A percentile compares a stretch with the other conserved stretches of the same genome.
Evolutionary conservation across 2,888 invertebrate genomes (phyloP).

Genomic region (Eupithecia subfuscata): DNA sequence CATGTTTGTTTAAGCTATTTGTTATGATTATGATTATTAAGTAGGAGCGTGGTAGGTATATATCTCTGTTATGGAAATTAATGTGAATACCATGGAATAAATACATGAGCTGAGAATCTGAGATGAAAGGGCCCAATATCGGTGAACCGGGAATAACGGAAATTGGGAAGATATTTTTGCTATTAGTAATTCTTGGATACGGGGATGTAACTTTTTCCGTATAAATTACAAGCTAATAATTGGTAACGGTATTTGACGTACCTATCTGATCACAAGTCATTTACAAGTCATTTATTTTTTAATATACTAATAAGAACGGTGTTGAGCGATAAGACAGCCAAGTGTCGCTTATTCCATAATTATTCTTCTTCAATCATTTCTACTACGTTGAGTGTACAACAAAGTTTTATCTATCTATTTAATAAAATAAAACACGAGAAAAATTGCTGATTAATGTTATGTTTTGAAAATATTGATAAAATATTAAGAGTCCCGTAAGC

Average conservation of each 20-base stretch:
- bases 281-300: too few species aligned
- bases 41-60: background rate
- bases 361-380: too few species aligned
- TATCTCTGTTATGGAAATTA: conserved; percentile 24
- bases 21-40: conserved; percentile 5
- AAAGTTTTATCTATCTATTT: too few species aligned
- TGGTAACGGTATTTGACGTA: background rate
- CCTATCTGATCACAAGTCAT: background rate
- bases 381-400: too few species aligned
- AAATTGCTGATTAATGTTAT: background rate
- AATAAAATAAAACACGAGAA: background rate
- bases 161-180: background rate
- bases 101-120: conserved; percentile 25
- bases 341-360: too few species aligned
- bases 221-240: background rate
- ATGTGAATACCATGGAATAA: conserved; percentile 19
- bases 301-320: too few species aligned
- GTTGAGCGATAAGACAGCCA: too few species aligned
- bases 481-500: background rate
- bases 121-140: conserved; percentile 8
- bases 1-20: conserved; percentile 19
- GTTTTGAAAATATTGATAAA: background rate
- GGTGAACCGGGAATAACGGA: background rate
- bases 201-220: background rate
- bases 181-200: background rate